Evolutionary conservation across 2,113 vertebrate species (phyloP).

Genomic region (Tricholaema leucomelas): DNA sequence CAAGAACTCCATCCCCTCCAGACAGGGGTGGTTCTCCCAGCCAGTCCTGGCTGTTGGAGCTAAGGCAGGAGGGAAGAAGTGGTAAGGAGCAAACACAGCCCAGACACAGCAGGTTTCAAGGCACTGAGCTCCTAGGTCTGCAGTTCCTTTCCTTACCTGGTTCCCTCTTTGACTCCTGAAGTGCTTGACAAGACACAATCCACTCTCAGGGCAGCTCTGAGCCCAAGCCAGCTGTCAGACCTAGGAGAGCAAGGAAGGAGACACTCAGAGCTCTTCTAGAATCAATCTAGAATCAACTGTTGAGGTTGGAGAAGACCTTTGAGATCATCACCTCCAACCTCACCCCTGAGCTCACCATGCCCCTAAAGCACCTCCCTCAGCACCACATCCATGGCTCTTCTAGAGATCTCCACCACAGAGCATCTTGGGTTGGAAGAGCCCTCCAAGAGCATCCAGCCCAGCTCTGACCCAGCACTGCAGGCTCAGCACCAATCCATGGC

Average conservation of each 20-base stretch:
- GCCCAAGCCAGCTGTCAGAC: background rate
- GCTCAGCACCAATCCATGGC: too few species aligned
- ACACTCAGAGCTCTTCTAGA: background rate
- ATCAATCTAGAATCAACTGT: too few species aligned
- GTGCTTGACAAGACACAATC: background rate
- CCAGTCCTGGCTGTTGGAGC: background rate
- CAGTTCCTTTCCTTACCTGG: background rate
- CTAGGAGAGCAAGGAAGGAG: background rate
- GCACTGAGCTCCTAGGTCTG: background rate
- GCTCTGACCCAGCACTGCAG: too few species aligned
- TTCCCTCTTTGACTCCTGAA: background rate
- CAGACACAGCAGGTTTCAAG: background rate
- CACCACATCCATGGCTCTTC: too few species aligned
- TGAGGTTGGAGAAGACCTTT: too few species aligned
- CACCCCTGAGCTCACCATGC: too few species aligned
- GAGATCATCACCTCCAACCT: too few species aligned
- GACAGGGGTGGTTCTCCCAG: background rate
- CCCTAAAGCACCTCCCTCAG: too few species aligned
- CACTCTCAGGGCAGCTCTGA: background rate
- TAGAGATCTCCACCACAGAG: too few species aligned
- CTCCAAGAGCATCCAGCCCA: too few species aligned
- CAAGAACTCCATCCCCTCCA: background rate
- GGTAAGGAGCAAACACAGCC: background rate
- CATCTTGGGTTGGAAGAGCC: too few species aligned
- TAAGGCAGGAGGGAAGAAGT: background rate